Base-by-base conservation (phyloP, 2,113 vertebrate genomes). In the Passer montanus region DNA sequence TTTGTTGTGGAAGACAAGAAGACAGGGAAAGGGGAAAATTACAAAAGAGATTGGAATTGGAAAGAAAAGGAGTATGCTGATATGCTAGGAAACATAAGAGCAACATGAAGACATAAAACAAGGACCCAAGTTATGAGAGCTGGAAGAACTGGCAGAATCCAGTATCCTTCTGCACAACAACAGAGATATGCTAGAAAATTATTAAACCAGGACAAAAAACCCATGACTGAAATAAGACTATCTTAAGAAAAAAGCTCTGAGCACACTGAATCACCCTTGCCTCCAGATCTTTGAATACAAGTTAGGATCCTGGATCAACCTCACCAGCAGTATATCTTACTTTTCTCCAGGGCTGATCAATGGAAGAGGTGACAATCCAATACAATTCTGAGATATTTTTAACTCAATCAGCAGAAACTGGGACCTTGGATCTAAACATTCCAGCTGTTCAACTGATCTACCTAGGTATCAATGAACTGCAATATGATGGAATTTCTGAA, bases 281-380 rank as follows among this genome's bases (percentile, higher is more conserved):
- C 49, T 96, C 33, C 37, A 79, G 17, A 82, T 52, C n/a, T 10
- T 60, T 53, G 53, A 89, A 89, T 44, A 30, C 27, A 81, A 84
- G 47, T 2, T 31, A 52, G 30, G 53, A 81, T 78, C 26, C 39
- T 7, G 8, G 43, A 78, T 17, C 30, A 83, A 56, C n/a, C 46
- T 56, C 63, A 60, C 15, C 37, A 88, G 49, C 11, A 60, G 19
- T 43, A 35, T 11, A 83, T 24, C 19, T 62, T 41, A 3, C n/a
- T 37, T 76, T 72, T 19, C 49, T 43, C 27, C 49, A 79, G 30
- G 21, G 17, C 19, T 69, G 39, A 68, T 46, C 30, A 68, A 28
- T 0, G 0, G 10, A 62, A 37, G 2, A 64, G 24, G 5, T 70
- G 56, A 53, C 41, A 84, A 58, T 41, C 24, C 56, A 87, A 53